These are phyloP conservation scores for Cheilinus undulatus DNA, from an alignment of 2,113 vertebrate genomes.

Conservation along the genomic window DNA sequence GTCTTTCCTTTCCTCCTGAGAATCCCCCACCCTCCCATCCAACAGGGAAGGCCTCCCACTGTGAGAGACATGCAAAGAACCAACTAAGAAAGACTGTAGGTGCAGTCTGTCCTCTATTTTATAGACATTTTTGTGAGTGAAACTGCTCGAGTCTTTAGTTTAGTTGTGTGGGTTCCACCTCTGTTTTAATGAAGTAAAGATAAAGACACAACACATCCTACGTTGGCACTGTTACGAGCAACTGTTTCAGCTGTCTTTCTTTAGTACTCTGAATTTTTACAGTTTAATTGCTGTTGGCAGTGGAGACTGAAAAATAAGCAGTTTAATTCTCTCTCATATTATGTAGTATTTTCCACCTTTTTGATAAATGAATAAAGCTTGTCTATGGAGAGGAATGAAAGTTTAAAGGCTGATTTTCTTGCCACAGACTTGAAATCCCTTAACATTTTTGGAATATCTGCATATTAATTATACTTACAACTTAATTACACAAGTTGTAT, in stretches of 20 bases:
- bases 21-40: no score
- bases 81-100: no score
- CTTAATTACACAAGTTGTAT: no score
- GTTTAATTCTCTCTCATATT: background rate
- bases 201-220: background rate
- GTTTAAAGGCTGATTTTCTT: background rate
- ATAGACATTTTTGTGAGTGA: no score
- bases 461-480: background rate
- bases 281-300: constrained; percentile 3
- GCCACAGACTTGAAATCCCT: background rate
- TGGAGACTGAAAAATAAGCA: constrained; percentile 13
- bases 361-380: background rate
- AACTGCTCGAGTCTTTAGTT: no score
- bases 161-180: background rate
- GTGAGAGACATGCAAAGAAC: no score
- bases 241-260: constrained; percentile 9
- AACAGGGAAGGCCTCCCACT: no score
- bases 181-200: background rate
- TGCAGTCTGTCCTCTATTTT: no score
- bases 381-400: background rate
- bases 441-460: background rate
- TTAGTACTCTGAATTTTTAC: constrained; percentile 3
- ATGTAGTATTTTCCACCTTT: constrained; percentile 10
- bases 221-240: background rate
- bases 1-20: no score